These are phyloP conservation scores for Mythimna vitellina DNA, from an alignment of 2,888 invertebrate genomes.

Conservation along the genomic window DNA sequence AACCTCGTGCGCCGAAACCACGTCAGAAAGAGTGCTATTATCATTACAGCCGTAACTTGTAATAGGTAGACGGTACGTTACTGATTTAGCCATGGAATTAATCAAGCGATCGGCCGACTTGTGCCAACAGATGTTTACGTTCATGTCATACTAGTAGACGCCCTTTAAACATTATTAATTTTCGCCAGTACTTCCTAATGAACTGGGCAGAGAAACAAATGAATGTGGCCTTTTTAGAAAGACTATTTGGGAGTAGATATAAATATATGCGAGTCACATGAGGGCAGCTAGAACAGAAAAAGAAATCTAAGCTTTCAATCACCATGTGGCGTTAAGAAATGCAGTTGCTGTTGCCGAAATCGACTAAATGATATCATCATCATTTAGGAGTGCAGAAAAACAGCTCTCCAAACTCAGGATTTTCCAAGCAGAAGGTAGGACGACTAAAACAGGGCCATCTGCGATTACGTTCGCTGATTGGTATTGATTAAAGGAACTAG, in stretches of 20 bases:
- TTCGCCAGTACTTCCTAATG: constrained; percentile 60
- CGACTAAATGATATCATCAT: not conserved
- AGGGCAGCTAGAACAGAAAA: not conserved
- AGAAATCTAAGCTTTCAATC: not conserved
- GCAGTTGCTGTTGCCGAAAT: not conserved
- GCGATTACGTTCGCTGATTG: constrained; percentile 22
- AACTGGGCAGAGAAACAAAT: constrained; percentile 47
- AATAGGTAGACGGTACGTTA: constrained; percentile 49
- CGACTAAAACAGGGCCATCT: not conserved
- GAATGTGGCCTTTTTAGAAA: constrained; percentile 29
- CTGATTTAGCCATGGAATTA: constrained; percentile 73
- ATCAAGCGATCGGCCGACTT: constrained; percentile 71
- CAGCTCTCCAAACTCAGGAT: not conserved
- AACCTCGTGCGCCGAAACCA: constrained; percentile 21
- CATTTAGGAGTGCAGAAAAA: not conserved
- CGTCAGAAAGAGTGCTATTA: constrained; percentile 51
- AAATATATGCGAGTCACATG: not conserved
- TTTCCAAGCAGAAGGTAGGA: not conserved
- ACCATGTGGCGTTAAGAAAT: not conserved
- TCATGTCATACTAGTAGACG: constrained; percentile 72
- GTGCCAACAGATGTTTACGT: constrained; percentile 80
- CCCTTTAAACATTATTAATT: constrained; percentile 60
- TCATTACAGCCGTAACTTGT: constrained; percentile 46
- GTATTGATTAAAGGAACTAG: constrained; percentile 16
- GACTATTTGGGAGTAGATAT: not conserved